Evolutionary conservation across 2,888 invertebrate species (phyloP).

Genomic region (Archips xylosteana): DNA sequence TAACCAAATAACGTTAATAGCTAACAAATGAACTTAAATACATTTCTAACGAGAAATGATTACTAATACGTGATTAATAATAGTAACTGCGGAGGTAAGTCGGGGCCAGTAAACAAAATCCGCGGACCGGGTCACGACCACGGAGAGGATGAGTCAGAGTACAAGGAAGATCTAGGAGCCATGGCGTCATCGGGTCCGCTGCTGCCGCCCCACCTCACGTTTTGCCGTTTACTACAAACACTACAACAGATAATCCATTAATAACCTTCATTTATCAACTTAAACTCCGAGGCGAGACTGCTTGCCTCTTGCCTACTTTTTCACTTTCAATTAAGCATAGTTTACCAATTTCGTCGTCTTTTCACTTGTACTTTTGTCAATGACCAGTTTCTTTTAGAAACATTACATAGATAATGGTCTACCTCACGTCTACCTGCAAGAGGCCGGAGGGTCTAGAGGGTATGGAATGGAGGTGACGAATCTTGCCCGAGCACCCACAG

Average conservation of each 20-base stretch:
- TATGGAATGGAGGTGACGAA: constrained; percentile 37
- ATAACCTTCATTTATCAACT: constrained; percentile 47
- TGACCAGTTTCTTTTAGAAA: not conserved
- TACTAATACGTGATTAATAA: constrained; percentile 59
- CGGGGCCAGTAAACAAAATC: constrained; percentile 72
- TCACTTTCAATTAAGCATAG: constrained; percentile 59
- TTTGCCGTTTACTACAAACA: constrained; percentile 53
- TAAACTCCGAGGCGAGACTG: constrained; percentile 47
- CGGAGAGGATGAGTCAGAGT: constrained; percentile 69
- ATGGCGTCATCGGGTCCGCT: constrained; percentile 72
- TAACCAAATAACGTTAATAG: constrained; percentile 47
- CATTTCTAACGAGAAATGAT: constrained; percentile 55
- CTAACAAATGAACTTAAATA: constrained; percentile 44
- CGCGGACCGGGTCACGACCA: constrained; percentile 76
- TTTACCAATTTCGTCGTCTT: constrained; percentile 53
- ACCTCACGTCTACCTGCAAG: not conserved
- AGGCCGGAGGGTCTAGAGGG: constrained; percentile 23
- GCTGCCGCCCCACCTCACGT: constrained; percentile 56
- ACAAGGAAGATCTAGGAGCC: constrained; percentile 77
- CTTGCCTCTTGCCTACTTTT: constrained; percentile 54
- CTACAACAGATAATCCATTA: constrained; percentile 48
- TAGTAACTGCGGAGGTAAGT: constrained; percentile 63
- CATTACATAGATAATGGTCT: not conserved
- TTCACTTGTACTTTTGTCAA: constrained; percentile 56
- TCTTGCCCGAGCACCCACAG: constrained; percentile 42